Evolutionary conservation across 1,140 invertebrate genomes (phyloP), one percentile per base, ranked within the genome.

Genomic region (Drosophila sp.): DNA sequence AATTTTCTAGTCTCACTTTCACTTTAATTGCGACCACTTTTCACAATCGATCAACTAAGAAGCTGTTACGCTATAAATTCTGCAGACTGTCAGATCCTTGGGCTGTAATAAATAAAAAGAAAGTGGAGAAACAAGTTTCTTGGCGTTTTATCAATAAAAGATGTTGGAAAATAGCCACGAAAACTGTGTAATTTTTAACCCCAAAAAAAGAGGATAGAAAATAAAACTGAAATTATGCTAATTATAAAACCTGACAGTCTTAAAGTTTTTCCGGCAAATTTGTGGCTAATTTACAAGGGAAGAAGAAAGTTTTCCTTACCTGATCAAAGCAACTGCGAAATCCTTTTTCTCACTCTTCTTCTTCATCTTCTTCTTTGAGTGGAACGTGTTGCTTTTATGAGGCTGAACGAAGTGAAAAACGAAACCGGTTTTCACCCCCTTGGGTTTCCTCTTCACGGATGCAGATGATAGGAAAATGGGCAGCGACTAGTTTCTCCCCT

Each of bases 201-300:
- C 82, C 82, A 86, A 86, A 61, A 51, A 48, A 38, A 25, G 13
- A 32, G 6, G 14, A 61, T 34, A 8, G 41, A 40, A 34, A 74
- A 56, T 79, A 77, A 21, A 4, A 21, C 4, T 21, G 21, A 21
- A 21, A 79, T 83, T 89, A 87, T 87, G 83, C 78, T 83, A 87
- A 87, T 86, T 25, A 51, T 0, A 36, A 80, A 72, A 78, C 16
- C 63, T 69, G 21, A 21, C 21, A 21, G 21, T 4, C 21, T 45
- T 18, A 41, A 46, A 78, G 72, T 32, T 89, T 84, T 87, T 89
- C 72, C 83, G 83, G 78, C 83, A 89, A 89, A 89, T 89, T 89
- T 89, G 83, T 80, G 84, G 83, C 83, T 89, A 89, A 89, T 89
- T 89, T 89, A 89, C 75, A 84, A 79, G 72, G 46, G 48, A 29